These are phyloP conservation scores for Periphyllus acericola DNA, from an alignment of 2,888 invertebrate genomes.

Conservation along the genomic window DNA sequence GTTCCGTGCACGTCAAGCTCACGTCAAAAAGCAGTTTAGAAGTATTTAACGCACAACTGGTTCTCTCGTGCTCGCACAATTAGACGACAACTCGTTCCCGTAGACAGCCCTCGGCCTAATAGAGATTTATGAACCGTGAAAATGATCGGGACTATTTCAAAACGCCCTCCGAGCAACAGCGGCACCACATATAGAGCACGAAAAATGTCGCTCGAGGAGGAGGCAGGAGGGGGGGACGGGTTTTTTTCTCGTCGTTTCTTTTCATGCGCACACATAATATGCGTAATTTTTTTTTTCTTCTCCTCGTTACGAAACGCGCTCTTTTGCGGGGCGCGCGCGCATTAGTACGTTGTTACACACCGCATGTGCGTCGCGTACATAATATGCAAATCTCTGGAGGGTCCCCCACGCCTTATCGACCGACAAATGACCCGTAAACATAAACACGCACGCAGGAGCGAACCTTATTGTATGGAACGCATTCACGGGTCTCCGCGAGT, in stretches of 20 bases:
- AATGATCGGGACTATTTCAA: slow-evolving; percentile 55
- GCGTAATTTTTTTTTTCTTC: neutral
- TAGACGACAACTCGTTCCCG: slow-evolving; percentile 59
- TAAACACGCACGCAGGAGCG: neutral
- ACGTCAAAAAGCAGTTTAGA: slow-evolving; percentile 57
- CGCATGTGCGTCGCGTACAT: neutral
- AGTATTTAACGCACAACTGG: slow-evolving; percentile 58
- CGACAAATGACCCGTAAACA: slow-evolving; percentile 11
- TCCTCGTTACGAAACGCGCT: neutral
- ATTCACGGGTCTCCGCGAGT: too few relatives aligned
- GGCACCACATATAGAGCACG: neutral
- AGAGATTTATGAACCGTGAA: slow-evolving; percentile 62
- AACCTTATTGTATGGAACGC: too few relatives aligned
- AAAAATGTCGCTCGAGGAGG: slow-evolving; percentile 7
- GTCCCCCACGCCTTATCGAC: neutral
- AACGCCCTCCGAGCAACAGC: slow-evolving; percentile 20
- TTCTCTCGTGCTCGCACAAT: slow-evolving; percentile 46
- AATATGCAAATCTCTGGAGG: neutral
- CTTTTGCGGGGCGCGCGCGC: neutral
- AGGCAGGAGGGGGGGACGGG: too few relatives aligned
- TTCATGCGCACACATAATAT: neutral
- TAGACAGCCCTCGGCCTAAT: slow-evolving; percentile 51
- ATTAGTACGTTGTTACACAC: neutral
- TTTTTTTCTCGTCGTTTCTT: neutral
- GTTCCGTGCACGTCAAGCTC: slow-evolving; percentile 55